phyloP scores from a whole-genome alignment of 2,888 invertebrate species.

The Antheraea yamamai region DNA sequence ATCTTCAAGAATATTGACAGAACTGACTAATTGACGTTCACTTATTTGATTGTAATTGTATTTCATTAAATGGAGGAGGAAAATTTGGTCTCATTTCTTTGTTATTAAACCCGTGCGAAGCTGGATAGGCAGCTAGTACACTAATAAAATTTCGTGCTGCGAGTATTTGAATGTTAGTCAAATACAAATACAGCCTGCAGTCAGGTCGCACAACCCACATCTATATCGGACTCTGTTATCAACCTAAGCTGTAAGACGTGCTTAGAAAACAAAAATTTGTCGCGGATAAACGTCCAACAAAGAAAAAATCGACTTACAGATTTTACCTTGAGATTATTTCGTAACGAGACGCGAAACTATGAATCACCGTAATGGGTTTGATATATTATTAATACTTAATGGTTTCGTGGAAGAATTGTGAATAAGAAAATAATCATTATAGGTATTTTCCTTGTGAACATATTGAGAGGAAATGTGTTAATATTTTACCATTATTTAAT shows the following conservation, averaged over 20 bases:
- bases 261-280: slow-evolving; percentile 46
- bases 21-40: no score
- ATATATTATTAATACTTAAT: slow-evolving; percentile 11
- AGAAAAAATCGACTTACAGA: slow-evolving; percentile 24
- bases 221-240: slow-evolving; percentile 49
- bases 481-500: not conserved
- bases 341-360: slow-evolving; percentile 12
- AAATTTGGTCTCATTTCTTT: no score
- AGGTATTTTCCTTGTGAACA: not conserved
- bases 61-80: no score
- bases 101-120: no score
- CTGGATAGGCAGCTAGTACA: no score
- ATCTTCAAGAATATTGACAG: no score
- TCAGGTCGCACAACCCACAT: slow-evolving; percentile 29
- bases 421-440: slow-evolving; percentile 17
- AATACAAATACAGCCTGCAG: slow-evolving; percentile 20
- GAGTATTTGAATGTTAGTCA: no score
- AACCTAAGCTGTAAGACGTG: slow-evolving; percentile 42
- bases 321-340: slow-evolving; percentile 27
- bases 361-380: slow-evolving; percentile 12
- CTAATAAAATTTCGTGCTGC: no score
- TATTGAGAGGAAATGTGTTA: not conserved
- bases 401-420: slow-evolving; percentile 31
- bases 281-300: slow-evolving; percentile 33
- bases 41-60: no score